Conservation (phyloP, 2,888 invertebrate species). For the Heterodera filipjevi region DNA sequence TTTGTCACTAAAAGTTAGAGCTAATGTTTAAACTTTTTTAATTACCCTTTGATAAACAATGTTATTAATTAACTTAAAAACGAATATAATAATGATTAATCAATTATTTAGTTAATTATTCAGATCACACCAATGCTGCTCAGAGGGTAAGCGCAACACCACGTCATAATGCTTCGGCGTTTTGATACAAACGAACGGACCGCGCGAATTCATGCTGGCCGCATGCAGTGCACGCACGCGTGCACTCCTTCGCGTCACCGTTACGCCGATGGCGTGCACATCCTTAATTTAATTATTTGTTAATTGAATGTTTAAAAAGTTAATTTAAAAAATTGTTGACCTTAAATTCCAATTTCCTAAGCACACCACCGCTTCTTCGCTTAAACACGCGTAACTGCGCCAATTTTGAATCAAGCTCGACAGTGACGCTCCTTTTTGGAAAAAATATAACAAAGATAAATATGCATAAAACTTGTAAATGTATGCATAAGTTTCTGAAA, state of each 20-base stretch:
- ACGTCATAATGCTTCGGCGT: conserved; percentile 88
- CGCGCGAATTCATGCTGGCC: conserved; percentile 64
- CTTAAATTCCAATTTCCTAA: conserved; percentile 80
- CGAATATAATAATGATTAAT: no score
- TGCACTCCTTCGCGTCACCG: conserved; percentile 78
- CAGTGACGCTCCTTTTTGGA: conserved; percentile 40
- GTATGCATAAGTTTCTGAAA: no score
- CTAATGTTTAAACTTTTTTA: no score
- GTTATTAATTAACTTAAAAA: no score
- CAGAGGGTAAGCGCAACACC: conserved; percentile 81
- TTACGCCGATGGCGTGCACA: conserved; percentile 72
- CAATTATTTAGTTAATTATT: neutral
- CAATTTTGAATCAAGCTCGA: conserved; percentile 38
- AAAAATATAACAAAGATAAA: neutral
- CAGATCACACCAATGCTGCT: conserved; percentile 39
- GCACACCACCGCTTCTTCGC: conserved; percentile 82
- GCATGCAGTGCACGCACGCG: conserved; percentile 26
- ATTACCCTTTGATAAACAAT: no score
- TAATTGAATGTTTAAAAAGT: neutral
- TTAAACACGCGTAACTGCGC: conserved; percentile 44
- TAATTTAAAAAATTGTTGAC: neutral
- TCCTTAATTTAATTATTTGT: conserved; percentile 63
- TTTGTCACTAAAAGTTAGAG: no score
- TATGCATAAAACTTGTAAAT: no score
- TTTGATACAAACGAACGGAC: conserved; percentile 78